A percentile compares a stretch with the other conserved stretches of the same genome.
Conservation (phyloP, 2,113 vertebrate genomes). For the Tor tambroides region DNA sequence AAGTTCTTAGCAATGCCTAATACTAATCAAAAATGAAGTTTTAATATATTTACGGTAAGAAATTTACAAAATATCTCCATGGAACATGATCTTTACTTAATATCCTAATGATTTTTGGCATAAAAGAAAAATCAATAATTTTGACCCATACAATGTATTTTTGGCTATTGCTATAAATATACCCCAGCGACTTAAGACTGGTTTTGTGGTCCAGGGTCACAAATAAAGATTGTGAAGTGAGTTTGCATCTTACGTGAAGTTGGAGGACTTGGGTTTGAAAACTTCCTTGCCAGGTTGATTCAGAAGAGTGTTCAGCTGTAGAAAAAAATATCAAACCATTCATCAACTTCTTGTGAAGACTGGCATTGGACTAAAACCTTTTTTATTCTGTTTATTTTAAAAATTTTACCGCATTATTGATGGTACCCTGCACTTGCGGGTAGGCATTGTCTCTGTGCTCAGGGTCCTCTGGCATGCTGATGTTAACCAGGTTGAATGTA, state of each 20-base stretch:
- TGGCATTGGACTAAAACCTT: too few species aligned
- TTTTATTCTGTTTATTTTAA: neutral
- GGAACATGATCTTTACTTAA: too few species aligned
- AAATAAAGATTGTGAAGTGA: neutral
- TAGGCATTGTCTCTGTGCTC: neutral
- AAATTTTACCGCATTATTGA: slow-evolving; percentile 17
- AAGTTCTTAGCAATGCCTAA: too few species aligned
- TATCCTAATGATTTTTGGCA: too few species aligned
- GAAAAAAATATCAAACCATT: neutral
- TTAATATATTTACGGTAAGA: too few species aligned
- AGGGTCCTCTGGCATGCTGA: neutral
- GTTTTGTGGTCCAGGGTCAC: too few species aligned
- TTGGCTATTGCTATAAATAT: too few species aligned
- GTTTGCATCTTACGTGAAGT: slow-evolving; percentile 26
- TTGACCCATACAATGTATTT: too few species aligned
- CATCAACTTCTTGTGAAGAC: neutral
- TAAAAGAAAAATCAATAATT: too few species aligned
- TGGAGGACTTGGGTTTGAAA: neutral
- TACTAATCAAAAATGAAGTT: too few species aligned
- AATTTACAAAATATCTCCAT: too few species aligned
- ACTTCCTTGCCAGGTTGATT: neutral
- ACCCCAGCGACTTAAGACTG: too few species aligned
- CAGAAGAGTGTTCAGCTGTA: slow-evolving; percentile 44
- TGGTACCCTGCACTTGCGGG: neutral
- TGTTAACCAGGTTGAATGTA: neutral